Evolutionary conservation across 2,888 invertebrate genomes (phyloP).

Genomic region (Parnassius smintheus): DNA sequence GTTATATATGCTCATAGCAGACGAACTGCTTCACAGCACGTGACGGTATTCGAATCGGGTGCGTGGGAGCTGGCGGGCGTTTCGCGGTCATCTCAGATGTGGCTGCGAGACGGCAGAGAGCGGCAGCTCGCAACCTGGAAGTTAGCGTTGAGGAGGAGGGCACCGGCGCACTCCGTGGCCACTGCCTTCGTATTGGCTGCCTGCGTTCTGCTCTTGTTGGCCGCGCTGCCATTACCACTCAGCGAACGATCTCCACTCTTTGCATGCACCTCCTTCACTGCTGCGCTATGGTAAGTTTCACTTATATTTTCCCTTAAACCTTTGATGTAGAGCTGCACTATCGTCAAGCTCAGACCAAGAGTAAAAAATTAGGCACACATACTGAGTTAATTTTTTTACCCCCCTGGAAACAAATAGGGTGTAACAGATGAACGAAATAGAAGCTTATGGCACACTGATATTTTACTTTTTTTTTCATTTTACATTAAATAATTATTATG

Average conservation of each 20-base stretch:
- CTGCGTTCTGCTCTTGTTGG: slow-evolving; percentile 44
- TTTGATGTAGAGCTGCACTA: no score
- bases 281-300: slow-evolving; percentile 52
- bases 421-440: no score
- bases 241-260: slow-evolving; percentile 52
- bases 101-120: slow-evolving; percentile 30
- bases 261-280: slow-evolving; percentile 53
- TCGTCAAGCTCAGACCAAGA: no score
- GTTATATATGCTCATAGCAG: no score
- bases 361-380: no score
- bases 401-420: no score
- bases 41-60: slow-evolving; percentile 53
- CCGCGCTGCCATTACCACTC: slow-evolving; percentile 51
- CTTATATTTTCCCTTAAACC: no score
- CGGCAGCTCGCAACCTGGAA: slow-evolving; percentile 43
- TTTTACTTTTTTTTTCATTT: no score
- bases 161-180: slow-evolving; percentile 50
- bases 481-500: no score
- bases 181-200: slow-evolving; percentile 44
- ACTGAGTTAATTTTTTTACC: no score
- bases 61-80: slow-evolving; percentile 56
- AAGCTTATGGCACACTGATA: no score
- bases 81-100: slow-evolving; percentile 33
- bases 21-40: slow-evolving; percentile 8
- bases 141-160: slow-evolving; percentile 48